These are phyloP conservation scores for Epizoanthus stellaris DNA, from an alignment of 92 coral and sea anemone genomes.

Conservation along the genomic window DNA sequence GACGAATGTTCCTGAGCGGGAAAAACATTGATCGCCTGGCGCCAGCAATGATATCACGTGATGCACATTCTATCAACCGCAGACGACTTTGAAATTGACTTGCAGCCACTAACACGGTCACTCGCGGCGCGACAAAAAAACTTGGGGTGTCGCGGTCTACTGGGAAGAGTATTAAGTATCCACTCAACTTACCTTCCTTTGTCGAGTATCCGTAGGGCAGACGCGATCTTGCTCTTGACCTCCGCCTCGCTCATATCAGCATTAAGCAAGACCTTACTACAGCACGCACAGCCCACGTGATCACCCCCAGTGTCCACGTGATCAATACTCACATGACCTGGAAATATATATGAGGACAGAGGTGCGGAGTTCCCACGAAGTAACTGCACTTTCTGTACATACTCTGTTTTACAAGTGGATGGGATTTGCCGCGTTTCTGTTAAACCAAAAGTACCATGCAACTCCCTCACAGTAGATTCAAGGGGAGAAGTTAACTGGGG, in stretches of 20 bases:
- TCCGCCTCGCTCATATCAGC: slow-evolving; percentile 25
- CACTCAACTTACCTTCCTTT: slow-evolving; percentile 17
- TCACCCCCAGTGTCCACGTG: neutral
- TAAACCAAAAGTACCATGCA: neutral
- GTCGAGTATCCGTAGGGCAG: neutral
- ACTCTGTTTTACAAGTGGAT: neutral
- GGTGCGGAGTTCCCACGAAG: neutral
- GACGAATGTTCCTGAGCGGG: too few species aligned
- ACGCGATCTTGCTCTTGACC: slow-evolving; percentile 16
- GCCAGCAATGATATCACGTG: too few species aligned
- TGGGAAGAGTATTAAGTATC: too few species aligned
- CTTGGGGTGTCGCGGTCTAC: too few species aligned
- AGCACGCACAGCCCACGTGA: slow-evolving; percentile 3
- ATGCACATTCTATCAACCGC: too few species aligned
- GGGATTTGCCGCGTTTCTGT: neutral
- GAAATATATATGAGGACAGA: neutral
- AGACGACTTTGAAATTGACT: too few species aligned
- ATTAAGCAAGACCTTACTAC: slow-evolving; percentile 17
- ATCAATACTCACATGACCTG: slow-evolving; percentile 15
- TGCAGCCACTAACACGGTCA: too few species aligned
- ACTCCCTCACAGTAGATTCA: neutral
- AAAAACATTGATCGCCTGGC: too few species aligned
- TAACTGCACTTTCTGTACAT: slow-evolving; percentile 22
- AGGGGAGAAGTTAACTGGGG: too few species aligned
- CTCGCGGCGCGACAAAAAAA: too few species aligned